Evolutionary conservation across 1,140 invertebrate species (phyloP).

Genomic region (Bombus huntii): DNA sequence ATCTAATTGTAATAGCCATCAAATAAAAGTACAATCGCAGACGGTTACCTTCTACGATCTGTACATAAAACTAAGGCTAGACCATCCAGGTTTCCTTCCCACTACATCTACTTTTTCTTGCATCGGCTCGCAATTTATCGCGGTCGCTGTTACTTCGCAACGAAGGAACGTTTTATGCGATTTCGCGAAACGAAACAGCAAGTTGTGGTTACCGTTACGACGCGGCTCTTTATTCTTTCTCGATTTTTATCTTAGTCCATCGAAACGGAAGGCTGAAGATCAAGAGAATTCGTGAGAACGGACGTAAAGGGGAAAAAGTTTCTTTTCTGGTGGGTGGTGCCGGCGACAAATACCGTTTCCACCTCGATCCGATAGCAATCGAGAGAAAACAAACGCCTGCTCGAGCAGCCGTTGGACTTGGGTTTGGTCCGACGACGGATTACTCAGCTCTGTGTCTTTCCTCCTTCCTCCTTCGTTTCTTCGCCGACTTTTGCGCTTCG

Average conservation of each 20-base stretch:
- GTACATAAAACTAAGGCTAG: neutral
- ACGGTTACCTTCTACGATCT: neutral
- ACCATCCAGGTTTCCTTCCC: neutral
- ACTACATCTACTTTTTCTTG: neutral
- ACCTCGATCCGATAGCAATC: constrained; percentile 67
- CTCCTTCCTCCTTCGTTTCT: neutral
- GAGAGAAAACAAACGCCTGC: constrained; percentile 65
- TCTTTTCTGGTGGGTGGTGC: constrained; percentile 18
- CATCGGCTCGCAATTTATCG: neutral
- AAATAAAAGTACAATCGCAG: neutral
- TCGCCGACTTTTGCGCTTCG: constrained; percentile 7
- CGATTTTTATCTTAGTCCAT: neutral
- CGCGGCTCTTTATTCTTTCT: neutral
- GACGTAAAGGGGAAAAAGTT: constrained; percentile 41
- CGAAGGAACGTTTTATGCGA: neutral
- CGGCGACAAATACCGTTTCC: constrained; percentile 68
- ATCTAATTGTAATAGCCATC: neutral
- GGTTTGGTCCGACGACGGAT: constrained; percentile 47
- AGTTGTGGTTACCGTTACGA: neutral
- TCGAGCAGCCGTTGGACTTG: constrained; percentile 2
- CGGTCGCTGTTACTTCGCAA: neutral
- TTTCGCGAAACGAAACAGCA: neutral
- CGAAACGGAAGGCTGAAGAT: neutral
- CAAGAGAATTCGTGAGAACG: neutral
- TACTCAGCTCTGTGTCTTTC: constrained; percentile 28